phyloP scores from a whole-genome alignment of 1,140 invertebrate species.

The Nebria ingens region DNA sequence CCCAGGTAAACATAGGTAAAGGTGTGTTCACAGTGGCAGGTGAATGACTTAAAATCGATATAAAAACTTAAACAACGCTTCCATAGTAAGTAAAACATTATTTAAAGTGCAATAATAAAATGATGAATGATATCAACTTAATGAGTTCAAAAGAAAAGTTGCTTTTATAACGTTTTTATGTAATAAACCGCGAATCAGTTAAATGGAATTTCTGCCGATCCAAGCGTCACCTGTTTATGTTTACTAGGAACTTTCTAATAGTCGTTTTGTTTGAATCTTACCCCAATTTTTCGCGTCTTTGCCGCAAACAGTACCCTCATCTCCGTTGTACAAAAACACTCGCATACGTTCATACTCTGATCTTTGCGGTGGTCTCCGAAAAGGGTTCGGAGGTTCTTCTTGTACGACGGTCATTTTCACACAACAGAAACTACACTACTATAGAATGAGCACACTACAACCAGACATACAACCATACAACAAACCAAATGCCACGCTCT shows the following conservation, averaged over 20 bases:
- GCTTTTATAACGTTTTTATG: not conserved
- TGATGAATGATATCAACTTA: not conserved
- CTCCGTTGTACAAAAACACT: slow-evolving; percentile 56
- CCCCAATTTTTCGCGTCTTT: slow-evolving; percentile 64
- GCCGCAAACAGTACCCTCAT: slow-evolving; percentile 60
- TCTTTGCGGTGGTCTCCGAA: not conserved
- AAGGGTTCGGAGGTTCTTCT: slow-evolving; percentile 5
- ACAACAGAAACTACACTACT: slow-evolving; percentile 16
- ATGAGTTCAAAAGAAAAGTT: slow-evolving; percentile 12
- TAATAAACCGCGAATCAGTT: too few relatives aligned
- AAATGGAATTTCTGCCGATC: not conserved
- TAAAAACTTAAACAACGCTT: not conserved
- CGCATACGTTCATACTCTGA: slow-evolving; percentile 27
- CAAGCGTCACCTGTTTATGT: not conserved
- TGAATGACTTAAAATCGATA: not conserved
- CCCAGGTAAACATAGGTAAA: not conserved
- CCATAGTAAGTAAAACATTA: too few relatives aligned
- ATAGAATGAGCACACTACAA: not conserved
- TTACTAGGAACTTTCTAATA: slow-evolving; percentile 12
- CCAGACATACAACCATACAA: not conserved
- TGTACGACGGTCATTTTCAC: slow-evolving; percentile 12
- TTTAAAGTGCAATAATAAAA: not conserved
- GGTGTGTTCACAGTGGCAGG: not conserved
- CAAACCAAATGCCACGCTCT: slow-evolving; percentile 8
- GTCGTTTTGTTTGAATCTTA: too few relatives aligned